Percentiles rank a stretch among this genome's conserved stretches.
Evolutionary conservation across 1,140 invertebrate genomes (phyloP).

Genomic region (Chironomus striatipennis): DNA sequence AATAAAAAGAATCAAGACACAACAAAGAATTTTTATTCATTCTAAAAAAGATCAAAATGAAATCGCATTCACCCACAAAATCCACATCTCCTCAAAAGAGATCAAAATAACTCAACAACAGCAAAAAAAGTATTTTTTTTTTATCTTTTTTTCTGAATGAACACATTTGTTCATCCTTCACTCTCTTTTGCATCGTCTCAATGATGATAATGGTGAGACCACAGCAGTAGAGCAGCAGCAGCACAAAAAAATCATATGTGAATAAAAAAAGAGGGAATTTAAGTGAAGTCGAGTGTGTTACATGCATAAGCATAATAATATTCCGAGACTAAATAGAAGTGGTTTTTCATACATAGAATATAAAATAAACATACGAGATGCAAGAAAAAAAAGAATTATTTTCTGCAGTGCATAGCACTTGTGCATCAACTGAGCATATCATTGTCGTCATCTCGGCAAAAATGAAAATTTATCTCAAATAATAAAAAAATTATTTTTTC

Average conservation of each 20-base stretch:
- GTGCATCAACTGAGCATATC: no score
- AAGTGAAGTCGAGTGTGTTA: not conserved
- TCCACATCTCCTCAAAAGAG: slow-evolving; percentile 11
- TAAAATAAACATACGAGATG: not conserved
- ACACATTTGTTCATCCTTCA: not conserved
- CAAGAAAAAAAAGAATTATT: no score
- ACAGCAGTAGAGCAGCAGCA: not conserved
- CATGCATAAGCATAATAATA: slow-evolving; percentile 14
- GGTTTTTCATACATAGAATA: not conserved
- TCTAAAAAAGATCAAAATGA: not conserved
- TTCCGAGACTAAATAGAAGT: slow-evolving; percentile 12
- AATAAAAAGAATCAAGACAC: not conserved
- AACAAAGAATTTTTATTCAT: not conserved
- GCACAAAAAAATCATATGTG: no score
- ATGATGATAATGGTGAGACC: not conserved
- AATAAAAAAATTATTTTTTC: no score
- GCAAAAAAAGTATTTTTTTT: not conserved
- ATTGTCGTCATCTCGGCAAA: no score
- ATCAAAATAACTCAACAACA: slow-evolving; percentile 9
- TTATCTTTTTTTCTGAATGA: slow-evolving; percentile 18
- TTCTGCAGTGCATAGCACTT: no score
- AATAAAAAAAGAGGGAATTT: no score
- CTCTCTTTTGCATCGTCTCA: not conserved
- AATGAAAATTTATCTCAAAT: no score
- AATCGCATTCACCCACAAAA: not conserved